These are phyloP conservation scores for Bovichtus diacanthus DNA, from an alignment of 2,797 vertebrate genomes.

Conservation along the genomic window DNA sequence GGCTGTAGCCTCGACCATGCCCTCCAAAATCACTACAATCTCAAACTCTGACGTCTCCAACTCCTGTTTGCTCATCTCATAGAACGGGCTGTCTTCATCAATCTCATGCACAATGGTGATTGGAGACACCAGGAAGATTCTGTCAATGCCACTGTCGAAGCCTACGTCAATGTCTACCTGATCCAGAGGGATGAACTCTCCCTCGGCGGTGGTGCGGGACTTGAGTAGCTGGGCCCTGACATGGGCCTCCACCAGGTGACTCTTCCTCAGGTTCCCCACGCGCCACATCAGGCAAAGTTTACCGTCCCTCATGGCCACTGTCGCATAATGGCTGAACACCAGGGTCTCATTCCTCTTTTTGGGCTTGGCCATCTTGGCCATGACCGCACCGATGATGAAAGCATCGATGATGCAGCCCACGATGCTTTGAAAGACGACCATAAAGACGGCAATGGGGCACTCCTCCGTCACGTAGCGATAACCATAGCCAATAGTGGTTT, in stretches of 20 bases:
- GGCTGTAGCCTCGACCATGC: conserved; percentile 97
- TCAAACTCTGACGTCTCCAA: conserved; percentile 95
- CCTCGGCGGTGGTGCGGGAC: conserved; percentile 94
- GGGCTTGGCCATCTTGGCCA: conserved; percentile 99
- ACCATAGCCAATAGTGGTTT: conserved; percentile 98
- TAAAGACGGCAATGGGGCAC: conserved; percentile 94
- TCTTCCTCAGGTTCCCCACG: conserved; percentile 95
- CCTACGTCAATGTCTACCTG: conserved; percentile 96
- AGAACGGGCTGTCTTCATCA: conserved; percentile 95
- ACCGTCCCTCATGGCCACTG: conserved; percentile 94
- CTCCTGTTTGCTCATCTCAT: conserved; percentile 93
- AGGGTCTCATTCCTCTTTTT: conserved; percentile 97
- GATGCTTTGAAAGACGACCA: conserved; percentile 98
- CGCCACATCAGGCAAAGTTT: conserved; percentile 98
- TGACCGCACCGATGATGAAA: conserved; percentile 97
- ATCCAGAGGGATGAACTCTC: conserved; percentile 96
- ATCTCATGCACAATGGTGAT: conserved; percentile 97
- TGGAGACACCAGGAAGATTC: conserved; percentile 95
- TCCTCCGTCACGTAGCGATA: conserved; percentile 96
- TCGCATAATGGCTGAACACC: conserved; percentile 94
- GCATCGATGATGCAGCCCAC: conserved; percentile 98
- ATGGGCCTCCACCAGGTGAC: conserved; percentile 96
- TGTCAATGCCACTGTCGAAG: conserved; percentile 95
- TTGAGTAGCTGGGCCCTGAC: conserved; percentile 96
- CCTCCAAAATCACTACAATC: conserved; percentile 97